These are phyloP conservation scores for Halyomorpha halys DNA, from an alignment of 1,140 invertebrate genomes.

Conservation along the genomic window DNA sequence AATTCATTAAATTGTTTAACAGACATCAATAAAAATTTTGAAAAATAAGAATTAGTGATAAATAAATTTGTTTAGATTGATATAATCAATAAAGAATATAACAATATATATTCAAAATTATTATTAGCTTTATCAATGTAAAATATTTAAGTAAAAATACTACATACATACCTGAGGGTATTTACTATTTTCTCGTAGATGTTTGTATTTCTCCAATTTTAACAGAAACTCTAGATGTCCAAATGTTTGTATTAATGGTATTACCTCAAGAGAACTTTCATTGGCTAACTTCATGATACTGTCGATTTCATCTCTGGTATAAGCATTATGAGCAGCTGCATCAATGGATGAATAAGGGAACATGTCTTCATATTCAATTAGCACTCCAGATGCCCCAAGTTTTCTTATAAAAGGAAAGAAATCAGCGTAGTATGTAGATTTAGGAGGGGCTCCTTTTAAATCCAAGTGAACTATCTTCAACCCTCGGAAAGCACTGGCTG, in stretches of 20 bases:
- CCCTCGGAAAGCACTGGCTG: constrained; percentile 13
- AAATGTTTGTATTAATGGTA: constrained; percentile 61
- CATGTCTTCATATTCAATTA: constrained; percentile 47
- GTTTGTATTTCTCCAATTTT: constrained; percentile 44
- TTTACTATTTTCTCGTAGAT: constrained; percentile 41
- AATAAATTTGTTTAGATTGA: too few species aligned
- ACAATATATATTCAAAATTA: too few species aligned
- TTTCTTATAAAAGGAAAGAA: constrained; percentile 44
- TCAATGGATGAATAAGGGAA: constrained; percentile 40
- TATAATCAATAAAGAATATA: not conserved
- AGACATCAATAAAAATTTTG: too few species aligned
- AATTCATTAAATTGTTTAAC: too few species aligned
- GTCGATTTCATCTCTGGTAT: constrained; percentile 32
- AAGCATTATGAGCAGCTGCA: constrained; percentile 38
- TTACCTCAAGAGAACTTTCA: constrained; percentile 40
- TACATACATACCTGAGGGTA: constrained; percentile 30
- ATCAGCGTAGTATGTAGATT: constrained; percentile 39
- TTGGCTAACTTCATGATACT: constrained; percentile 21
- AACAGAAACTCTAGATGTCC: constrained; percentile 57
- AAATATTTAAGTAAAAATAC: too few species aligned
- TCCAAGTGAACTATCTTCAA: constrained; percentile 31
- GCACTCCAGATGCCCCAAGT: constrained; percentile 42
- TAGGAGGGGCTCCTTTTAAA: constrained; percentile 40
- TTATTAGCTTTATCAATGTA: too few species aligned
- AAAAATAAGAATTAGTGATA: too few species aligned